phyloP scores from a whole-genome alignment of 2,888 invertebrate genomes.

The Spialia ferax region DNA sequence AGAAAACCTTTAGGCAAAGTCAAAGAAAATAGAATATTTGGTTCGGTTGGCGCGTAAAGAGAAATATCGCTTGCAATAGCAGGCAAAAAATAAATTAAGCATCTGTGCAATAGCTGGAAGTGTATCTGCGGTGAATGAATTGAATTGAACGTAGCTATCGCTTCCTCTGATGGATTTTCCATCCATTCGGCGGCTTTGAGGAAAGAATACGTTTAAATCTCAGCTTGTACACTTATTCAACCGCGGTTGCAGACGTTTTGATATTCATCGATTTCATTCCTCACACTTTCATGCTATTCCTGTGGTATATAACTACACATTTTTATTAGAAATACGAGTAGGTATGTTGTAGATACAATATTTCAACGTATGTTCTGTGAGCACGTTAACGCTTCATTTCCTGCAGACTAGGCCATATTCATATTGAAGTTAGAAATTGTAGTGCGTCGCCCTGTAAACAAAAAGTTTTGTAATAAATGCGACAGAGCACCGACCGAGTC shows the following conservation, averaged over 20 bases:
- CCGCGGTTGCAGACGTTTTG: constrained; percentile 24
- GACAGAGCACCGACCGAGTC: constrained; percentile 24
- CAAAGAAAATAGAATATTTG: constrained; percentile 5
- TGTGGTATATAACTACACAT: neutral
- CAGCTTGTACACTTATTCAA: constrained; percentile 34
- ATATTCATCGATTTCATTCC: constrained; percentile 21
- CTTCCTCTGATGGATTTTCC: constrained; percentile 36
- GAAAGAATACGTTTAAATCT: constrained; percentile 39
- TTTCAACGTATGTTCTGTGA: neutral
- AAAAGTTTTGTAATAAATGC: constrained; percentile 22
- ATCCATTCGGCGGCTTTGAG: constrained; percentile 35
- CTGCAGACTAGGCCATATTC: no score
- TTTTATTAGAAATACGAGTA: no score
- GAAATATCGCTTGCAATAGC: constrained; percentile 8
- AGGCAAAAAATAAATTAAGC: constrained; percentile 25
- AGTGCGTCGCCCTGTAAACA: constrained; percentile 12
- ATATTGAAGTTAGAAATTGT: constrained; percentile 3
- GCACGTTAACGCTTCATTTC: neutral
- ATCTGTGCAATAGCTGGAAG: constrained; percentile 23
- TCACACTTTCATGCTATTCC: no score
- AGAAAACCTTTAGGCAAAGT: no score
- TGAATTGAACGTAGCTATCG: constrained; percentile 34
- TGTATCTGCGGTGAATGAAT: constrained; percentile 31
- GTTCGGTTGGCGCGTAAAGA: neutral
- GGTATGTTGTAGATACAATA: neutral